A percentile compares a stretch with the other conserved stretches of the same genome.
Conservation (phyloP, 2,113 vertebrate genomes). For the Macroglossus sobrinus region DNA sequence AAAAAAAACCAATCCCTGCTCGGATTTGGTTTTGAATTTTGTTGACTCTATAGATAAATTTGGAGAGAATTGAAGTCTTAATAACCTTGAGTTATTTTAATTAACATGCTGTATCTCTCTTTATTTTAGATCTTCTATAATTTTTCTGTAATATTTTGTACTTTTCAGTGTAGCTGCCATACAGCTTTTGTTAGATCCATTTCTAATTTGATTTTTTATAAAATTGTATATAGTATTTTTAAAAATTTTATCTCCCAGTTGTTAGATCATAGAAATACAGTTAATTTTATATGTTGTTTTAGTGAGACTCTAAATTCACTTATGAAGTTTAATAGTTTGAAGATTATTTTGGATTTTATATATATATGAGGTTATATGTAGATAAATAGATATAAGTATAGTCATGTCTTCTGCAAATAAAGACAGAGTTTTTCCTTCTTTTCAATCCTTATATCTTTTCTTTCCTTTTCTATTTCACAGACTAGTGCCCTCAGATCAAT, state of each 20-base stretch:
- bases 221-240: not conserved
- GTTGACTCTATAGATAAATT: not conserved
- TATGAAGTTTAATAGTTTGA: not conserved
- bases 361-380: no score
- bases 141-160: not conserved
- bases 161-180: not conserved
- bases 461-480: not conserved
- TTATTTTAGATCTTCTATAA: not conserved
- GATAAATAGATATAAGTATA: no score
- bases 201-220: slow-evolving; percentile 21
- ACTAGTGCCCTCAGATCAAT: not conserved
- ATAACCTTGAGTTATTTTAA: not conserved
- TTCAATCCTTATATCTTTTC: not conserved
- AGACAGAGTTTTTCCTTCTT: not conserved
- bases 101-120: not conserved
- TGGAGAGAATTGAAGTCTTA: not conserved
- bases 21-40: slow-evolving; percentile 1
- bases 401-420: not conserved
- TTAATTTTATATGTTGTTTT: not conserved
- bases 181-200: not conserved
- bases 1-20: not conserved
- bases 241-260: not conserved
- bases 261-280: not conserved
- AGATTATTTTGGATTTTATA: not conserved
- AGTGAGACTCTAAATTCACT: not conserved